Percentiles rank a stretch among this genome's conserved stretches.
Conservation (phyloP, 2,888 invertebrate genomes). For the Schizaphis graminum region DNA sequence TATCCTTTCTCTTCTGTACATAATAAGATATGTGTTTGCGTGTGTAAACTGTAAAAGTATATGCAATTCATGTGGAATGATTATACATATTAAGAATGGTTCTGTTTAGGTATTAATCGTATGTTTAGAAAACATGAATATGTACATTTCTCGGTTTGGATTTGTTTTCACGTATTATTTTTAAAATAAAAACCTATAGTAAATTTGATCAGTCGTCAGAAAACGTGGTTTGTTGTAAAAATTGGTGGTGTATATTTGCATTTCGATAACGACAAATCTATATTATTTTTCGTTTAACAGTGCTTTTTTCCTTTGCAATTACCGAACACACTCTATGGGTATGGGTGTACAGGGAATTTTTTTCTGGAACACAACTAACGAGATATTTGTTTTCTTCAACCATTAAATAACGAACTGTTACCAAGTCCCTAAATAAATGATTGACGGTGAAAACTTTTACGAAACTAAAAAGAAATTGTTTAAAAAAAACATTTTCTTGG, state of each 20-base stretch:
- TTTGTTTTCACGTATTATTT: not conserved
- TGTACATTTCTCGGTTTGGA: not conserved
- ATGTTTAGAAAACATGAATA: not conserved
- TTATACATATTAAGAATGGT: not conserved
- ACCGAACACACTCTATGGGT: not conserved
- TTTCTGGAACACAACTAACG: constrained; percentile 30
- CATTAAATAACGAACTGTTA: constrained; percentile 41
- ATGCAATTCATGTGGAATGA: not conserved
- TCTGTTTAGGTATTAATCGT: not conserved
- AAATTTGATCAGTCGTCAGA: not conserved
- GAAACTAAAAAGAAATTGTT: not conserved
- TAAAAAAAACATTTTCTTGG: not conserved
- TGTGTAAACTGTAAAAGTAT: constrained; percentile 1
- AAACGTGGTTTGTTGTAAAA: constrained; percentile 12
- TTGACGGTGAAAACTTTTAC: not conserved
- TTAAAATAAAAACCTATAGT: not conserved
- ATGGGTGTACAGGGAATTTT: not conserved
- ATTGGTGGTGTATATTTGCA: constrained; percentile 27
- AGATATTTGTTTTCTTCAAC: constrained; percentile 50
- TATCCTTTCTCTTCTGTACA: constrained; percentile 9
- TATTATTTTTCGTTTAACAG: not conserved
- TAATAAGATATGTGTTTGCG: not conserved
- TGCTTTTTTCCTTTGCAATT: constrained; percentile 25
- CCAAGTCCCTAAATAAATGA: constrained; percentile 28
- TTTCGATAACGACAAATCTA: constrained; percentile 3